A percentile compares a stretch with the other conserved stretches of the same genome.
Conservation (phyloP, 2,113 vertebrate species). For the Cygnus buccinator region DNA sequence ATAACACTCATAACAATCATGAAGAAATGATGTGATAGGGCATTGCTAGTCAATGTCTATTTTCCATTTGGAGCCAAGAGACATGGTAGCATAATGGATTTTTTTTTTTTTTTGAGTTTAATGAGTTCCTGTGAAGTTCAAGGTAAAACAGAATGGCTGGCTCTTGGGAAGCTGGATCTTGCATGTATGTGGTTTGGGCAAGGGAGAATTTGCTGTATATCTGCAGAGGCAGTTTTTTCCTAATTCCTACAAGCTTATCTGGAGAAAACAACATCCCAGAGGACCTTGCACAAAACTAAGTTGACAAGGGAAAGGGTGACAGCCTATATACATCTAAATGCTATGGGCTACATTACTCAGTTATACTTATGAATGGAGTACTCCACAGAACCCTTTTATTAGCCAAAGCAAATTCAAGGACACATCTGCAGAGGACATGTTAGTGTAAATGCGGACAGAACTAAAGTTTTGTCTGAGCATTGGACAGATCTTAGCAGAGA, state of each 20-base stretch:
- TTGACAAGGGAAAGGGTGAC: background rate
- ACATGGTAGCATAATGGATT: background rate
- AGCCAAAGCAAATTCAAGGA: background rate
- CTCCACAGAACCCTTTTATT: background rate
- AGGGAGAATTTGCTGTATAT: background rate
- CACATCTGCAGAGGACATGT: background rate
- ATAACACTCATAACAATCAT: background rate
- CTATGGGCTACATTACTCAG: background rate
- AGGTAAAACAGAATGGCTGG: background rate
- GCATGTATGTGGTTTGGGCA: background rate
- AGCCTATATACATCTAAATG: background rate
- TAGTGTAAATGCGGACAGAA: background rate
- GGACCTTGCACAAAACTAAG: background rate
- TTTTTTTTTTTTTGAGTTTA: constrained; percentile 30
- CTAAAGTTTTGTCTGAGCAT: background rate
- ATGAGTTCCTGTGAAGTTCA: background rate
- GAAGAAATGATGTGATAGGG: background rate
- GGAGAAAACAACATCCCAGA: background rate
- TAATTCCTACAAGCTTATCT: background rate
- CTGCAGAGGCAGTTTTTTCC: background rate
- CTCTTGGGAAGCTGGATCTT: background rate
- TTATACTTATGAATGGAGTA: background rate
- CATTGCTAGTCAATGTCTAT: background rate
- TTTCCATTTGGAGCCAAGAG: background rate
- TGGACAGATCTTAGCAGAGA: background rate